These are phyloP conservation scores for Lophotriccus pileatus DNA, from an alignment of 2,797 vertebrate genomes.

Conservation along the genomic window DNA sequence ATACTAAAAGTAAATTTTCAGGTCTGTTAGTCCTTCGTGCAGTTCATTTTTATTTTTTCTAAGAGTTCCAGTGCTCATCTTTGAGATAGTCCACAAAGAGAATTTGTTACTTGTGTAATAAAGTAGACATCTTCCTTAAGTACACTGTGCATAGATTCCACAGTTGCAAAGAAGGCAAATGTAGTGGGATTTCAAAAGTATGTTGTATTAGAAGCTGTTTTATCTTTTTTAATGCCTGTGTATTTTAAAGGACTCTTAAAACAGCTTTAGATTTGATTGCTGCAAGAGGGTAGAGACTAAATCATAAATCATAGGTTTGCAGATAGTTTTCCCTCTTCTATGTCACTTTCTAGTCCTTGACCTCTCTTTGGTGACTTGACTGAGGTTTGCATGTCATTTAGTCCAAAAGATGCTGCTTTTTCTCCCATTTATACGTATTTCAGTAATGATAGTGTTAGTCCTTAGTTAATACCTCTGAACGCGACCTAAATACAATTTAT, in stretches of 20 bases:
- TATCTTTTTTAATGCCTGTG: not conserved
- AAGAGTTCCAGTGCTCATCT: fast-evolving
- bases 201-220: not conserved
- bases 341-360: not conserved
- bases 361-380: not conserved
- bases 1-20: not conserved
- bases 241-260: not conserved
- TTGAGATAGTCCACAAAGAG: not conserved
- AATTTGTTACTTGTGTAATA: not conserved
- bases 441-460: not conserved
- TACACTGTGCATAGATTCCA: fast-evolving
- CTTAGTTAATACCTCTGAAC: not conserved
- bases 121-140: not conserved
- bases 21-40: not conserved
- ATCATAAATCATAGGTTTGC: not conserved
- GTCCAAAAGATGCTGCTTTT: not conserved
- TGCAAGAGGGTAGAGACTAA: not conserved
- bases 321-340: not conserved
- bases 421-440: not conserved
- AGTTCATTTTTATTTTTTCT: not conserved
- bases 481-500: not conserved
- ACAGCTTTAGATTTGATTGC: not conserved
- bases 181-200: not conserved
- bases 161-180: not conserved
- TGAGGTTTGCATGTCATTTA: not conserved